Evolutionary conservation across 2,888 invertebrate genomes (phyloP).

Genomic region (Torymus auratus): DNA sequence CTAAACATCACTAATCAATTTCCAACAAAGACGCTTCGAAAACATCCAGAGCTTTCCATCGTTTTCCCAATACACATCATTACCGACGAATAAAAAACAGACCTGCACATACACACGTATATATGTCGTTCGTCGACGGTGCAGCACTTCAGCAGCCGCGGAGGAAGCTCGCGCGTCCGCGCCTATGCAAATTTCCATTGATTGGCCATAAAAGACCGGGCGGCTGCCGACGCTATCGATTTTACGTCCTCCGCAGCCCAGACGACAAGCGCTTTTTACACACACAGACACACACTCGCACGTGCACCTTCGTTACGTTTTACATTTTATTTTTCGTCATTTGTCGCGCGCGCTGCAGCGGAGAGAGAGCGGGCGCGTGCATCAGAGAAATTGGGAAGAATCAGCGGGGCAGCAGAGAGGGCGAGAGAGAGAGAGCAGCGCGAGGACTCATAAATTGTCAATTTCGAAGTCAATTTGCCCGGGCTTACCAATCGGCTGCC

Average conservation of each 20-base stretch:
- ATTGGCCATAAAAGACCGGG: constrained; percentile 51
- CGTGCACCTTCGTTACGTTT: constrained; percentile 2
- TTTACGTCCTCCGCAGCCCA: constrained; percentile 42
- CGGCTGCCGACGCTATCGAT: constrained; percentile 32
- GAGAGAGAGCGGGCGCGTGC: neutral
- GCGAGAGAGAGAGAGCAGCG: constrained; percentile 19
- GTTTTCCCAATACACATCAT: constrained; percentile 1
- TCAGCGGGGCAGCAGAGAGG: constrained; percentile 2
- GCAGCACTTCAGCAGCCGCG: neutral
- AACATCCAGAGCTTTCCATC: neutral
- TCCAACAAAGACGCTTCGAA: neutral
- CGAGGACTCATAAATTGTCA: constrained; percentile 63
- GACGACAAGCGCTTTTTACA: constrained; percentile 15
- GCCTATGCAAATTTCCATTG: constrained; percentile 51
- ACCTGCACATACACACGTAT: neutral
- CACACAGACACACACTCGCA: constrained; percentile 2
- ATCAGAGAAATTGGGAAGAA: constrained; percentile 23
- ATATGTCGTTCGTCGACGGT: constrained; percentile 41
- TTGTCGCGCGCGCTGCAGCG: neutral
- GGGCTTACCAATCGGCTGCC: constrained; percentile 76
- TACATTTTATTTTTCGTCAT: constrained; percentile 23
- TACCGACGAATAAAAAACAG: constrained; percentile 31
- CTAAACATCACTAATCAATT: neutral
- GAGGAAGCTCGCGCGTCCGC: constrained; percentile 24
- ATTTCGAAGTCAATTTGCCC: constrained; percentile 77